Evolutionary conservation across 2,797 vertebrate species (phyloP).

Genomic region (Stomatorhinus walkeri): DNA sequence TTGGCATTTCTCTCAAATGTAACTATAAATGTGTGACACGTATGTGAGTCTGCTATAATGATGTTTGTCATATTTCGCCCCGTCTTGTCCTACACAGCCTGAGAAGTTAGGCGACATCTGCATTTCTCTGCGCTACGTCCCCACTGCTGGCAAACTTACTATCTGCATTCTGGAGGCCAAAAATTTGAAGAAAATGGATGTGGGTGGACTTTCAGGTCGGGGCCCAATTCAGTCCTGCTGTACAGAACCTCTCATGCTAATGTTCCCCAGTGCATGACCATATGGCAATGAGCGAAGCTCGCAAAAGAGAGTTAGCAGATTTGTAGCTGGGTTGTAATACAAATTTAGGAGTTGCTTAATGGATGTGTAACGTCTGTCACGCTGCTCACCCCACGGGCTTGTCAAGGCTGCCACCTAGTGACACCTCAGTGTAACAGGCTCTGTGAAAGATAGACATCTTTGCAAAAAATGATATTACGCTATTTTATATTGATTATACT

Average conservation of each 20-base stretch:
- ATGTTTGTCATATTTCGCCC: not conserved
- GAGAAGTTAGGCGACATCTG: slow-evolving; percentile 98
- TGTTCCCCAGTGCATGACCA: not conserved
- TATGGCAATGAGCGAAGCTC: not conserved
- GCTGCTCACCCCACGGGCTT: too few relatives aligned
- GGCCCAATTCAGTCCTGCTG: slow-evolving; percentile 9
- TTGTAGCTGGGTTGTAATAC: not conserved
- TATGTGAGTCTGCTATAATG: not conserved
- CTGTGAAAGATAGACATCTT: not conserved
- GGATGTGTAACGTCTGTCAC: not conserved
- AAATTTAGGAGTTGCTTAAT: not conserved
- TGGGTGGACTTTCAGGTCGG: slow-evolving; percentile 90
- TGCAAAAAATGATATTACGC: not conserved
- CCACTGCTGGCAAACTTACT: slow-evolving; percentile 92
- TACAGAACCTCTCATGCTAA: not conserved
- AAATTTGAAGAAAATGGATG: slow-evolving; percentile 99
- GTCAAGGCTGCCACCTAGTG: not conserved
- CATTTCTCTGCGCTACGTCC: slow-evolving; percentile 92
- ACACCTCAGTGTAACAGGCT: not conserved
- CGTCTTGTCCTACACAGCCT: slow-evolving; percentile 57
- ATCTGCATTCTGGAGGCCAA: slow-evolving; percentile 98
- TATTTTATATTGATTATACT: not conserved
- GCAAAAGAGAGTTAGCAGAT: not conserved
- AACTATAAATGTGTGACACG: not conserved
- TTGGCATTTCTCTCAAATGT: not conserved